Conservation (phyloP, 2,797 vertebrate genomes). For the Eospalax fontanierii region DNA sequence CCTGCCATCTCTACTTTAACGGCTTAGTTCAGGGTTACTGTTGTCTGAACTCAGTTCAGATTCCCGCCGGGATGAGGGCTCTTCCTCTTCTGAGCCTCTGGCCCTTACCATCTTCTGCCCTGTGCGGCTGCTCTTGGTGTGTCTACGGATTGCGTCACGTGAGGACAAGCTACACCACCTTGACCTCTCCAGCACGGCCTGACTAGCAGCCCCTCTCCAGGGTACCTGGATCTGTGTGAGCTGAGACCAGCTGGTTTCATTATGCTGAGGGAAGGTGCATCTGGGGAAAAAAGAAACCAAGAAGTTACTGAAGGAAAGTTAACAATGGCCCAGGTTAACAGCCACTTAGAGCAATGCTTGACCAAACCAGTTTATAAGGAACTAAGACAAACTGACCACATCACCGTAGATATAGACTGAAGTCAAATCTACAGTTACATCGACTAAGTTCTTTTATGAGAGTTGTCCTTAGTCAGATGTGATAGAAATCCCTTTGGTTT, state of each 20-base stretch:
- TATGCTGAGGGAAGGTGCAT: neutral
- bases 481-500: conserved; percentile 11
- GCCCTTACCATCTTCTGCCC: neutral
- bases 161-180: neutral
- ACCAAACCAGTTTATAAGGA: neutral
- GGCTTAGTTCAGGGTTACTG: neutral
- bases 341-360: neutral
- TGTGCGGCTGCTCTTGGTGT: neutral
- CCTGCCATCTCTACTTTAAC: neutral
- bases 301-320: neutral
- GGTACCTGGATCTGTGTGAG: neutral
- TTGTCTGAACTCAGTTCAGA: neutral
- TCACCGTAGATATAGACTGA: neutral
- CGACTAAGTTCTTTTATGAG: neutral
- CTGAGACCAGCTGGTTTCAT: neutral
- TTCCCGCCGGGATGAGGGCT: neutral
- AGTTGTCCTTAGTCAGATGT: neutral
- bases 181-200: neutral
- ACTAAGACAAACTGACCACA: neutral
- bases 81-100: neutral
- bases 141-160: neutral
- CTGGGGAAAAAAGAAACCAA: neutral
- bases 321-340: neutral
- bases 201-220: neutral
- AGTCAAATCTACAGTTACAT: neutral